Conservation (phyloP, 2,113 vertebrate genomes). For the Mungos mungo region DNA sequence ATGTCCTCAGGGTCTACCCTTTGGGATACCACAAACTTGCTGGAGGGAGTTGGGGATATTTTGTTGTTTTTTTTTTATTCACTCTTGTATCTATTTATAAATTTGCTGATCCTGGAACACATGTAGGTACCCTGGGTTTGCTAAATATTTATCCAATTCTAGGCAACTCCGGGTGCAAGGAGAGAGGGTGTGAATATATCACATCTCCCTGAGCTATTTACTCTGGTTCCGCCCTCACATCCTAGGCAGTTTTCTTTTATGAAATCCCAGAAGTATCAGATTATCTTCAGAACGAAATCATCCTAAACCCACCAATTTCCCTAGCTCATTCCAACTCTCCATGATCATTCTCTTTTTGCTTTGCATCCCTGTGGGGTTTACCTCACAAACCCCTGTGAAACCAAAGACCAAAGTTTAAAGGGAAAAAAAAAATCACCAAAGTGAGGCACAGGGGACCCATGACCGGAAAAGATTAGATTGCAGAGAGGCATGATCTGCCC, state of each 20-base stretch:
- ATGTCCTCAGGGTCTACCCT: neutral
- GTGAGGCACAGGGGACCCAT: neutral
- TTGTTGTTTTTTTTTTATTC: neutral
- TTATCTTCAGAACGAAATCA: constrained; percentile 28
- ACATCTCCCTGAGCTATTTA: neutral
- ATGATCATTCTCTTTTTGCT: neutral
- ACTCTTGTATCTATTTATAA: neutral
- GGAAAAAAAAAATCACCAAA: neutral
- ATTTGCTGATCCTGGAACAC: neutral
- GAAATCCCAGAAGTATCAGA: neutral
- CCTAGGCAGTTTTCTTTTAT: neutral
- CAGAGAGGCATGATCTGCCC: neutral
- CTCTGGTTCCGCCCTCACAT: neutral
- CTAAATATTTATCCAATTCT: constrained; percentile 34
- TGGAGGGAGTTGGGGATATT: neutral
- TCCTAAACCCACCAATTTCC: neutral
- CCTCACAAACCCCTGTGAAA: neutral
- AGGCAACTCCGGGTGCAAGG: neutral
- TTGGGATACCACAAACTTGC: neutral
- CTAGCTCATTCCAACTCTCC: neutral
- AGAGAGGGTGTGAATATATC: neutral
- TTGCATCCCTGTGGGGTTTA: neutral
- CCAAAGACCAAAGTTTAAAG: neutral
- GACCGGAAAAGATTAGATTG: neutral
- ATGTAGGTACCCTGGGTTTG: neutral